Evolutionary conservation across 1,140 invertebrate genomes (phyloP).

Genomic region (Halesus radiatus): DNA sequence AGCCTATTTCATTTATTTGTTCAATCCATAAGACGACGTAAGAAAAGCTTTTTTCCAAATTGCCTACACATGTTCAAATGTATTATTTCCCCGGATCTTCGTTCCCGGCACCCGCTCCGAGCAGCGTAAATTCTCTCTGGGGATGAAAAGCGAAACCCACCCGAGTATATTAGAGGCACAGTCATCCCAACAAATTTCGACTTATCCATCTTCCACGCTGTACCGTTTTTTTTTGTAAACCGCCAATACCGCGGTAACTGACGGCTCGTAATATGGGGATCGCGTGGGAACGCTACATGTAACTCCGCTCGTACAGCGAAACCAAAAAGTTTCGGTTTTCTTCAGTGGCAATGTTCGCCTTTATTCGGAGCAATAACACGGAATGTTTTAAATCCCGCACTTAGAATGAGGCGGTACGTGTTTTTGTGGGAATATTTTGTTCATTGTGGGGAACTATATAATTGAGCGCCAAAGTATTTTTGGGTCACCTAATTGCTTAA

Average conservation of each 20-base stretch:
- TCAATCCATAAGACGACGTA: neutral
- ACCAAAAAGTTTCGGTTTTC: conserved; percentile 26
- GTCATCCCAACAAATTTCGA: conserved; percentile 38
- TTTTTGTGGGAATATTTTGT: neutral
- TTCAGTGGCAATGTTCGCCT: conserved; percentile 5
- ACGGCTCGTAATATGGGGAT: conserved; percentile 36
- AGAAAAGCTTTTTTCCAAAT: neutral
- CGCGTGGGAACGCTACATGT: conserved; percentile 32
- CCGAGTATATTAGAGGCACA: conserved; percentile 16
- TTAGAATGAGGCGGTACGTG: conserved; percentile 13
- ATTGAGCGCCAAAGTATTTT: too few species aligned
- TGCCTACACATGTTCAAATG: neutral
- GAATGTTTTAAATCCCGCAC: conserved; percentile 7
- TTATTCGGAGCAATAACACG: conserved; percentile 3
- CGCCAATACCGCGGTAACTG: conserved; percentile 37
- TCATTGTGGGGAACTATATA: too few species aligned
- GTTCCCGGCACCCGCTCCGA: neutral
- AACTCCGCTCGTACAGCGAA: neutral
- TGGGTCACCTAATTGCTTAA: too few species aligned
- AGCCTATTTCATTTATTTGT: too few species aligned
- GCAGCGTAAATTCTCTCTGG: neutral
- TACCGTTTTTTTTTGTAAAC: conserved; percentile 18
- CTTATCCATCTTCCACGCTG: conserved; percentile 39
- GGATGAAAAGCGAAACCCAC: conserved; percentile 17
- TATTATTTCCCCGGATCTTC: neutral